A percentile compares a stretch with the other conserved stretches of the same genome.
Conservation (phyloP, 1,140 invertebrate genomes). For the Radopholus similis region DNA sequence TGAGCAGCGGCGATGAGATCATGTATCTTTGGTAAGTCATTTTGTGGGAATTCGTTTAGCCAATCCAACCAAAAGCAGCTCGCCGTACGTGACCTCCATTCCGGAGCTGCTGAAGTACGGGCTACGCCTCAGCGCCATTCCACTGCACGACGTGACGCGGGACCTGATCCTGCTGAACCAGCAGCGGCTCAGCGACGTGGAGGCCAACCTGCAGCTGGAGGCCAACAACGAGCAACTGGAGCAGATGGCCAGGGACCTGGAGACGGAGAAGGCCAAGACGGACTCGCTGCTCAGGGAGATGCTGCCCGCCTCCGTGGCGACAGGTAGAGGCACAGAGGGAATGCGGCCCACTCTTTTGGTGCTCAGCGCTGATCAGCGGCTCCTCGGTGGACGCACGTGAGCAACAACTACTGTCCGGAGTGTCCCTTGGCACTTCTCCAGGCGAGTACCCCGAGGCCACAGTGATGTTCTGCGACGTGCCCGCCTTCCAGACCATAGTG, state of each 20-base stretch:
- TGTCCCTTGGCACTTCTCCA: slow-evolving; percentile 2
- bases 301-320: slow-evolving; percentile 48
- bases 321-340: neutral
- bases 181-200: slow-evolving; percentile 95
- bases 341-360: neutral
- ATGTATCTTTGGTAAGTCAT: slow-evolving; percentile 42
- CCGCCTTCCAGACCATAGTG: slow-evolving; percentile 54
- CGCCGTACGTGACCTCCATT: slow-evolving; percentile 58
- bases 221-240: slow-evolving; percentile 91
- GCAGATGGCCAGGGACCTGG: slow-evolving; percentile 86
- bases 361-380: slow-evolving; percentile 51
- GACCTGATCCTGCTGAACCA: slow-evolving; percentile 93
- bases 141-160: slow-evolving; percentile 88
- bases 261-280: slow-evolving; percentile 91
- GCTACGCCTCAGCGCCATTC: slow-evolving; percentile 87
- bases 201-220: slow-evolving; percentile 81
- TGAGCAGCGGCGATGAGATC: slow-evolving; percentile 41
- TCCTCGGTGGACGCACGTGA: slow-evolving; percentile 48
- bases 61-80: slow-evolving; percentile 22
- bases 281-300: slow-evolving; percentile 66
- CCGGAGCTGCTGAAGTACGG: slow-evolving; percentile 64
- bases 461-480: slow-evolving; percentile 54
- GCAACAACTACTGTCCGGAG: neutral
- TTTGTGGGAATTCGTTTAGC: neutral
- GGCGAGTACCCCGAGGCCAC: slow-evolving; percentile 55